Base-by-base conservation (phyloP, 2,797 vertebrate species). In the Spatula versicolor region DNA sequence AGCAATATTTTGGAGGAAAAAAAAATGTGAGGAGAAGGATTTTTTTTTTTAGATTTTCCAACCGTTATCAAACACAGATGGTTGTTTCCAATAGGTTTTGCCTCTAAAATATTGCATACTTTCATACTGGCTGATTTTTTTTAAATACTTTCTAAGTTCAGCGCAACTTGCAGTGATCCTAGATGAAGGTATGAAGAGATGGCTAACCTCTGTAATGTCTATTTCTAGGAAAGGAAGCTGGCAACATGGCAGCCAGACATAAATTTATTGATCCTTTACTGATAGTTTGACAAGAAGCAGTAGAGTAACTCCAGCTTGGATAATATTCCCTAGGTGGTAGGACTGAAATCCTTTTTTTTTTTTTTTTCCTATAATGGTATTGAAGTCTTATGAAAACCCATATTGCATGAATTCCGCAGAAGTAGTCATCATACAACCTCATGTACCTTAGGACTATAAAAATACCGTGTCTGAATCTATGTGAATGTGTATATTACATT, bases 21-120 rank as follows among this genome's bases (percentile, higher is more conserved):
- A 64, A 75, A 71, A 82, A 71, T 19, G 50, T 35, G 59, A 60
- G 50, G 9, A 45, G 59, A 93, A 84, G 60, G 37, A 71, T 6
- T 63, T 25, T 31, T 6, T 89, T 93, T 50, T 74, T 50, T 83
- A 46, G 56, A 66, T 68, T 77, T 89, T 81, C 58, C 35, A 72
- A 33, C 33, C 33, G 78, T 87, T 81, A 66, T 64, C 8, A 11
- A 87, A 73, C 68, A 94, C 92, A 95, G 88, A 91, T 95, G 92
- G 89, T 58, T 81, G 43, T 76, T 96, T 76, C 80, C 91, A 95
- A 91, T 83, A 95, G 92, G 82, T 90, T 66, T 89, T 94, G 73
- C 66, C 46, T 94, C 39, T 87, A 81, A 91, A 83, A 66, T 69
- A 54, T 69, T 94, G 59, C 79, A 69, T 83, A 35, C 69, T 83